These are phyloP conservation scores for Dolichallabes microphthalmus DNA, from an alignment of 2,113 vertebrate genomes.

Conservation along the genomic window DNA sequence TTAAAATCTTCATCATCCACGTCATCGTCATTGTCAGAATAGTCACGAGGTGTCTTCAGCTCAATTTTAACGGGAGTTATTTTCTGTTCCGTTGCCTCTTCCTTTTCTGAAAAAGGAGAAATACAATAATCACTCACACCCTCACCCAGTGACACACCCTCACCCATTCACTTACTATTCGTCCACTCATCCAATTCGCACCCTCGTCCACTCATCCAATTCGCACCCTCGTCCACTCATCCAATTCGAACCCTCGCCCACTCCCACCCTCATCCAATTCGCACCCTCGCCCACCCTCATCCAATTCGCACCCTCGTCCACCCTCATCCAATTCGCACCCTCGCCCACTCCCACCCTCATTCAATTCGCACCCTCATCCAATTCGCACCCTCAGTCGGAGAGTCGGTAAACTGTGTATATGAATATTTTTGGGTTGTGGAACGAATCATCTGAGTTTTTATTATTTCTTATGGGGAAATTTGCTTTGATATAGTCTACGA, in stretches of 20 bases:
- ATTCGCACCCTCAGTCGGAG: too few relatives aligned
- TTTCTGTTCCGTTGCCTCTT: conserved; percentile 3
- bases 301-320: too few relatives aligned
- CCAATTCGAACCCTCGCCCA: background rate
- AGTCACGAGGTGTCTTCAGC: conserved; percentile 13
- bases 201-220: background rate
- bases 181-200: background rate
- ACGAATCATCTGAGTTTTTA: too few relatives aligned
- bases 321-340: too few relatives aligned
- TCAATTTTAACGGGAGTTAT: background rate
- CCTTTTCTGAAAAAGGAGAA: conserved; percentile 24
- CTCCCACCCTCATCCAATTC: too few relatives aligned
- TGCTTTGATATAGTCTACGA: too few relatives aligned
- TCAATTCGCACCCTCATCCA: too few relatives aligned
- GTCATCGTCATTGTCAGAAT: conserved; percentile 58
- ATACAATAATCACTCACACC: background rate
- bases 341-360: too few relatives aligned
- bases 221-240: background rate
- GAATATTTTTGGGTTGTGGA: too few relatives aligned
- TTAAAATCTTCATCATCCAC: conserved; percentile 75
- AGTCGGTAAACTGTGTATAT: too few relatives aligned
- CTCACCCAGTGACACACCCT: background rate
- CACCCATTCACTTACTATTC: background rate
- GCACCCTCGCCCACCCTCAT: too few relatives aligned
- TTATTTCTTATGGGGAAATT: too few relatives aligned